phyloP scores from a whole-genome alignment of 2,113 vertebrate species.

The Neolamprologus fasciatus region DNA sequence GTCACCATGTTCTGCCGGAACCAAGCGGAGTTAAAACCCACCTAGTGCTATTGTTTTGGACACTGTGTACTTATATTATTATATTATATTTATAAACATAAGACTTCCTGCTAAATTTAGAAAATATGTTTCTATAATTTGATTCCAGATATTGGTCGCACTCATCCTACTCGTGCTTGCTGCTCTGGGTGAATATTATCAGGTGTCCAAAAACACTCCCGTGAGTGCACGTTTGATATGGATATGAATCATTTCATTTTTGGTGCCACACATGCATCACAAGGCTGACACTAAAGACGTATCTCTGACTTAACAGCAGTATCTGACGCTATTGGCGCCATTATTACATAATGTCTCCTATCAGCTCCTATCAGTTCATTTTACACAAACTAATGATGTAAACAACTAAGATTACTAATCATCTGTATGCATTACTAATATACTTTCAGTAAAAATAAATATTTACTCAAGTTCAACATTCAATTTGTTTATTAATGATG shows the following conservation, averaged over 20 bases:
- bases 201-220: not conserved
- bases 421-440: not conserved
- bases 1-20: conserved; percentile 80
- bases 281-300: not conserved
- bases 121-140: not conserved
- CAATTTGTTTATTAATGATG: not conserved
- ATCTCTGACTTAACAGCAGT: not conserved
- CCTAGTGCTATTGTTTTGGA: not conserved
- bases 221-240: not conserved
- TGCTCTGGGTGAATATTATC: not conserved
- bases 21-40: not conserved
- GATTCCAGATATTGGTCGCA: not conserved
- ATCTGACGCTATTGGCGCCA: not conserved
- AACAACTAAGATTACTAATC: not conserved
- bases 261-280: not conserved
- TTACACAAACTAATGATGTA: not conserved
- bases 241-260: not conserved
- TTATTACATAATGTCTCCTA: not conserved
- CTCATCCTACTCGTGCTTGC: not conserved
- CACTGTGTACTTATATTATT: not conserved
- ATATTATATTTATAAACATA: not conserved
- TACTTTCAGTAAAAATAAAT: not conserved
- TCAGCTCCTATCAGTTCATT: not conserved
- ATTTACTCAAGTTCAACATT: not conserved
- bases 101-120: not conserved